Base-by-base conservation (phyloP, 2,888 invertebrate genomes). In the Hirtodrosophila confusa region DNA sequence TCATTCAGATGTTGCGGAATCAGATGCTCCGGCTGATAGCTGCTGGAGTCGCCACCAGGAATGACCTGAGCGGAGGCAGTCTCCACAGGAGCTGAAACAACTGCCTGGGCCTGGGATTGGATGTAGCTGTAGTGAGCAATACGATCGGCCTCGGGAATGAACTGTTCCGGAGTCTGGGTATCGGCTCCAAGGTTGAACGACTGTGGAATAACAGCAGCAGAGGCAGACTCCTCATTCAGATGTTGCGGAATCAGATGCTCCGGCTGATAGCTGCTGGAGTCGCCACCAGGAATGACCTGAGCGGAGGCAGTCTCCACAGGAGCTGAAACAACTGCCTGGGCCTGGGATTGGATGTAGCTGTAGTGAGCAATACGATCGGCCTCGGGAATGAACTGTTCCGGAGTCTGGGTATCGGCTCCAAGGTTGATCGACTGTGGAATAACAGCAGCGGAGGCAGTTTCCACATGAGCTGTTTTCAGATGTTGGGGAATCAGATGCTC, bases 121-220 rank as follows among this genome's bases (percentile, higher is more conserved):
- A 2, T 31, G 31, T 31, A 31, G 9, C 31, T 31, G 7, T 31
- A 8, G 7, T 31, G 31, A 3, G 31, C 31, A 31, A 31, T 55
- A 4, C 55, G 72, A 45, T 56, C 69, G 0, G 67, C 69, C 23
- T 69, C 57, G 2, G 71, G 71, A 39, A 83, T 69, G 36, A 68
- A 75, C 31, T 80, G 69, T 40, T 70, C 69, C 0, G 84, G 77
- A 0, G 80, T 71, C 11, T 74, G 60, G 4, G 56, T 69, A 23
- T 76, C 61, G 1, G 66, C 76, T 1, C 83, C 79, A 35, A 80
- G 12, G 27, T 58, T 70, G 17, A 43, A 49, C n/a, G 57, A 58
- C 23, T 55, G 23, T 4, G 40, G 1, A 10, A 41, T 0, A 8
- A 17, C 44, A 5, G 27, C 31, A 9, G 39, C 17, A 23, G 35